Conservation (phyloP, 1,140 invertebrate genomes). For the Globodera rostochiensis region DNA sequence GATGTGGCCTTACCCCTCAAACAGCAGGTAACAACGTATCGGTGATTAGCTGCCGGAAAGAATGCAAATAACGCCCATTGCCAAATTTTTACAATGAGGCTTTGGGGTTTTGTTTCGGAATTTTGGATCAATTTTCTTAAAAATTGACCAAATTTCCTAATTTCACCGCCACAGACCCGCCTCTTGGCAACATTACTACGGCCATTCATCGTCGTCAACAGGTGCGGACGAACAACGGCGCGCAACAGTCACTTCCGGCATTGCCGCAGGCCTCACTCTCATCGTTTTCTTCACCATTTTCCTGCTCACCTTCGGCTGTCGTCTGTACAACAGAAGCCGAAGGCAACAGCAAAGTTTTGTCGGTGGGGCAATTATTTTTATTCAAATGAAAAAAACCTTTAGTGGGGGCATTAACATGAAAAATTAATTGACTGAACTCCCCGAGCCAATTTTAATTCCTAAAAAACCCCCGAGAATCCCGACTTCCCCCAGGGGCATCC, state of each 20-base stretch:
- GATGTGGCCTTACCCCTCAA: constrained; percentile 55
- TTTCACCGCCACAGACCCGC: constrained; percentile 43
- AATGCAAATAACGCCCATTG: no score
- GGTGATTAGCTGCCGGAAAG: no score
- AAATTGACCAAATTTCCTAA: background rate
- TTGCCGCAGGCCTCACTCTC: constrained; percentile 61
- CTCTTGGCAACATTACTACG: constrained; percentile 63
- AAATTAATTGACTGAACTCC: no score
- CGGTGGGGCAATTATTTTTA: background rate
- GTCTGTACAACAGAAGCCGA: constrained; percentile 53
- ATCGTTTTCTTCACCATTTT: constrained; percentile 59
- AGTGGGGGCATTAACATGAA: no score
- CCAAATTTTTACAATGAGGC: no score
- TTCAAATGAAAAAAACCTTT: background rate
- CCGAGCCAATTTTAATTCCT: no score
- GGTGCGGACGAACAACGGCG: constrained; percentile 43
- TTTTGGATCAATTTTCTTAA: background rate
- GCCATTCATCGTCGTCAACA: constrained; percentile 20
- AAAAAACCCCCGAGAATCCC: background rate
- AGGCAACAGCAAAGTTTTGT: constrained; percentile 16
- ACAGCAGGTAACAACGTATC: background rate
- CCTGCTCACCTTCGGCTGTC: constrained; percentile 59
- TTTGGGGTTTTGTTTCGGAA: no score
- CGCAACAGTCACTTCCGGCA: constrained; percentile 53
- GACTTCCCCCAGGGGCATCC: background rate